These are phyloP conservation scores for Cairina moschata DNA, from an alignment of 2,113 vertebrate genomes.

Conservation along the genomic window DNA sequence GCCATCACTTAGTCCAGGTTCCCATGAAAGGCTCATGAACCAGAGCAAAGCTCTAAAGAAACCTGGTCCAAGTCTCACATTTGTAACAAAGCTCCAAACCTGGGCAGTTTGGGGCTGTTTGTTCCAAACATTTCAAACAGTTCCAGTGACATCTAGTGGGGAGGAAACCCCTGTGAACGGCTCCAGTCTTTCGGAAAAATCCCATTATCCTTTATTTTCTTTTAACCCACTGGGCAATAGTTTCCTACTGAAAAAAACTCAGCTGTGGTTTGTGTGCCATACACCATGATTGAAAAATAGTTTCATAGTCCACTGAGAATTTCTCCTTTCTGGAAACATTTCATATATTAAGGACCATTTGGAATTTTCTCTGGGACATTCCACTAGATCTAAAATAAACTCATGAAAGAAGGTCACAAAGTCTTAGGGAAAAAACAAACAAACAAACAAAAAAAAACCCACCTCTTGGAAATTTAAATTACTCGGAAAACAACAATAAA, in stretches of 20 bases:
- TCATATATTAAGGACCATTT: conserved; percentile 66
- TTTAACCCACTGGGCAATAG: conserved; percentile 66
- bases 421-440: not conserved
- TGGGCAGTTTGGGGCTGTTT: conserved; percentile 52
- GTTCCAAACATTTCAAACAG: conserved; percentile 67
- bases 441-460: not conserved
- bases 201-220: conserved; percentile 66
- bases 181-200: conserved; percentile 54
- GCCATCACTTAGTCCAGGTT: not conserved
- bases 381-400: conserved; percentile 58
- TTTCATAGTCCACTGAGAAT: conserved; percentile 57
- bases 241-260: conserved; percentile 54
- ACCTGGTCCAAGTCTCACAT: not conserved
- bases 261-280: conserved; percentile 52
- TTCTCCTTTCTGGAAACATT: conserved; percentile 67
- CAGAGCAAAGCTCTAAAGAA: not conserved
- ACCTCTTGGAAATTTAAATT: conserved; percentile 22
- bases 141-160: conserved; percentile 75
- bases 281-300: conserved; percentile 67
- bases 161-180: conserved; percentile 10
- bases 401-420: conserved; percentile 33
- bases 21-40: not conserved
- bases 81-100: conserved; percentile 16
- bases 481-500: conserved; percentile 30
- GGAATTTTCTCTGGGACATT: conserved; percentile 70